A percentile compares a stretch with the other conserved stretches of the same genome.
Evolutionary conservation across 1,140 invertebrate species (phyloP).

Genomic region (Mizuhopecten yessoensis): DNA sequence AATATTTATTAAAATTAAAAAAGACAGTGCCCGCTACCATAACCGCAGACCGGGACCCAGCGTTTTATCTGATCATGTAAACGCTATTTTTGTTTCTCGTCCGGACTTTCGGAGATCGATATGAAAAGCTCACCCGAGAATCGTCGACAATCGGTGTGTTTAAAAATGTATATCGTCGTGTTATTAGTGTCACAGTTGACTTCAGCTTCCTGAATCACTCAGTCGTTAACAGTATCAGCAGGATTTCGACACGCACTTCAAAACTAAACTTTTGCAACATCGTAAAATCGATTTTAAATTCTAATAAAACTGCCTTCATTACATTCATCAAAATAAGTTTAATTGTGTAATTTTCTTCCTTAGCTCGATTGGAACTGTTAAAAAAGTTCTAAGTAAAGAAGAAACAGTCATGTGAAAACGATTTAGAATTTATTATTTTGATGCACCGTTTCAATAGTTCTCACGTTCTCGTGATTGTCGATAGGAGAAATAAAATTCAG

Average conservation of each 20-base stretch:
- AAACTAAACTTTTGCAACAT: not conserved
- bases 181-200: not conserved
- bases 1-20: constrained; percentile 40
- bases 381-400: not conserved
- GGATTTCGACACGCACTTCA: not conserved
- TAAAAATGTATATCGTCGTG: constrained; percentile 2
- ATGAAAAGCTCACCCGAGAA: not conserved
- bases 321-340: not conserved
- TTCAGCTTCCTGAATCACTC: not conserved
- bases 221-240: not conserved
- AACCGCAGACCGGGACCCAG: not conserved
- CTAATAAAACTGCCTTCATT: no score
- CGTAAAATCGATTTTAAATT: no score
- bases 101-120: not conserved
- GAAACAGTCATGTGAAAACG: not conserved
- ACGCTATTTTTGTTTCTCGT: constrained; percentile 3
- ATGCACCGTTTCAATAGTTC: not conserved
- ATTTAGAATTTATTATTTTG: not conserved
- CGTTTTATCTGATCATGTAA: not conserved
- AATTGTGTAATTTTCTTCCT: not conserved
- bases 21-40: not conserved
- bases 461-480: not conserved
- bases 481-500: not conserved
- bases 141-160: not conserved
- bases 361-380: not conserved